Evolutionary conservation across 2,888 invertebrate species (phyloP).

Genomic region (Homarus gammarus): DNA sequence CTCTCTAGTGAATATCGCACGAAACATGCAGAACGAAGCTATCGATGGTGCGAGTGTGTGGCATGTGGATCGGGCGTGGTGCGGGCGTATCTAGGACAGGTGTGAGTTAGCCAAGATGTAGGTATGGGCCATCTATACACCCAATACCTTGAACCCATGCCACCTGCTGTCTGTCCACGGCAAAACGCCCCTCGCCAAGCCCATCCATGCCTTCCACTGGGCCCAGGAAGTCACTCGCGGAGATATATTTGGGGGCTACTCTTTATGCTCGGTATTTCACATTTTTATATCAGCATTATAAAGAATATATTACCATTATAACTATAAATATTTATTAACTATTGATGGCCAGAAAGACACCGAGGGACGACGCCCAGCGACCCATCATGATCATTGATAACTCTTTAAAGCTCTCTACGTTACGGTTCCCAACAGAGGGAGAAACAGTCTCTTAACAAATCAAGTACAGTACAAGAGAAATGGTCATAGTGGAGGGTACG

Average conservation of each 20-base stretch:
- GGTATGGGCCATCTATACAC: slow-evolving; percentile 14
- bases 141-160: background rate
- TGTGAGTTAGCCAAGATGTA: background rate
- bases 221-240: slow-evolving; percentile 47
- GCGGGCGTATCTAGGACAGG: slow-evolving; percentile 16
- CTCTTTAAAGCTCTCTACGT: background rate
- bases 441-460: background rate
- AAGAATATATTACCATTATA: slow-evolving; percentile 75
- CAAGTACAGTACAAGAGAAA: background rate
- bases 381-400: slow-evolving; percentile 6
- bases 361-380: slow-evolving; percentile 57
- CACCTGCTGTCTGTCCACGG: background rate
- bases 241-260: slow-evolving; percentile 72
- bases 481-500: slow-evolving; percentile 7
- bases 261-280: slow-evolving; percentile 69
- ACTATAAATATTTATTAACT: slow-evolving; percentile 75
- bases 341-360: slow-evolving; percentile 72
- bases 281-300: slow-evolving; percentile 72
- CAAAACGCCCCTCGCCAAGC: background rate
- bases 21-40: slow-evolving; percentile 68
- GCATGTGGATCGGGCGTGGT: slow-evolving; percentile 21
- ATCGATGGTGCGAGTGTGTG: slow-evolving; percentile 29
- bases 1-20: slow-evolving; percentile 58
- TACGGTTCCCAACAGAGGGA: background rate
- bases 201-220: slow-evolving; percentile 1